A percentile compares a stretch with the other conserved stretches of the same genome.
Evolutionary conservation across 2,888 invertebrate species (phyloP).

Genomic region (Andrena hattorfiana): DNA sequence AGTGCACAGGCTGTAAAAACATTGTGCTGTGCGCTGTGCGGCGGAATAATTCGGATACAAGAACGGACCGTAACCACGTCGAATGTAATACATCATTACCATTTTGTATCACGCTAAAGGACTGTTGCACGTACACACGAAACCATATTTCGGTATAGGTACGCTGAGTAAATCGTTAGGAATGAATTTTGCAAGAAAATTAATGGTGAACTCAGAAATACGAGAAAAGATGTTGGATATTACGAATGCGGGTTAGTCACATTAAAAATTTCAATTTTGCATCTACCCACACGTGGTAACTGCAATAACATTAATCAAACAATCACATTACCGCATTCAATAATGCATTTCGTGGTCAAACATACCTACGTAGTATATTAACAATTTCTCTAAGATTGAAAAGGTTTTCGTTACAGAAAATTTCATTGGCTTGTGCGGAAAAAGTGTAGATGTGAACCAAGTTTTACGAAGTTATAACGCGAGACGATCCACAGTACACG

Average conservation of each 20-base stretch:
- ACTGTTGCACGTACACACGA: too few species aligned
- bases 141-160: too few species aligned
- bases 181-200: too few species aligned
- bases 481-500: slow-evolving; percentile 76
- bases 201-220: too few species aligned
- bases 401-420: slow-evolving; percentile 25
- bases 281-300: too few species aligned
- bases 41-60: slow-evolving; percentile 29
- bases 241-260: too few species aligned
- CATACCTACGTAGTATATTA: neutral
- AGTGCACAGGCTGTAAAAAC: slow-evolving; percentile 57
- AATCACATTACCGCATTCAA: neutral
- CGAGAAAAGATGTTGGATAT: too few species aligned
- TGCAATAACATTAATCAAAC: neutral
- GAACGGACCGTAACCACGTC: slow-evolving; percentile 22
- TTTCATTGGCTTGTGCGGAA: slow-evolving; percentile 10
- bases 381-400: slow-evolving; percentile 3
- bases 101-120: too few species aligned
- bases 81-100: neutral
- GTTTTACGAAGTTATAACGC: slow-evolving; percentile 72
- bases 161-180: too few species aligned
- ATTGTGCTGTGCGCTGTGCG: slow-evolving; percentile 6
- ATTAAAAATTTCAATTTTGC: too few species aligned
- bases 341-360: neutral
- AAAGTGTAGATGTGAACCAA: slow-evolving; percentile 59